Evolutionary conservation across 2,888 invertebrate species (phyloP).

Genomic region (Lithophane leautieri): DNA sequence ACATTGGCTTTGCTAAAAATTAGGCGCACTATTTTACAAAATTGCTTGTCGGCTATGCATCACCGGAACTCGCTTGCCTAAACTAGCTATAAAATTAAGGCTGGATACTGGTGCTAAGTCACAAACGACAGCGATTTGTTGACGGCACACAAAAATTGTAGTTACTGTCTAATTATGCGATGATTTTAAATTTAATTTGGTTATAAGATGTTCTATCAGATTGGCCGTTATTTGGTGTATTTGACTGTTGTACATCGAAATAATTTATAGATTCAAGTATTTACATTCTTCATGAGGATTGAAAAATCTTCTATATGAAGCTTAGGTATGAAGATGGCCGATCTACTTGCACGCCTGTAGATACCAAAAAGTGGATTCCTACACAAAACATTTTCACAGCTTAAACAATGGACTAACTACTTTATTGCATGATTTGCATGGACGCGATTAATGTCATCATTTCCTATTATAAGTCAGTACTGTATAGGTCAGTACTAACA

Average conservation of each 20-base stretch:
- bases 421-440: neutral
- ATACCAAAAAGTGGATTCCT: neutral
- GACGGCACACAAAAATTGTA: neutral
- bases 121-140: slow-evolving; percentile 18
- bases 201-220: neutral
- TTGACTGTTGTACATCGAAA: neutral
- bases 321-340: neutral
- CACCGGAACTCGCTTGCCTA: slow-evolving; percentile 61
- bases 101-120: slow-evolving; percentile 14
- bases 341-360: neutral
- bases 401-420: neutral
- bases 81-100: slow-evolving; percentile 65
- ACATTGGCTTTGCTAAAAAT: slow-evolving; percentile 58
- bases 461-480: neutral
- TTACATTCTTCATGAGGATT: neutral
- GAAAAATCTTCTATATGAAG: neutral
- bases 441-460: neutral
- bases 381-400: neutral
- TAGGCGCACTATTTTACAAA: slow-evolving; percentile 65
- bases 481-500: neutral
- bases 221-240: neutral
- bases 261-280: neutral
- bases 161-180: neutral
- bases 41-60: slow-evolving; percentile 66
- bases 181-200: neutral